Conservation (phyloP, 2,888 invertebrate species). For the Synanthedon andrenaeformis region DNA sequence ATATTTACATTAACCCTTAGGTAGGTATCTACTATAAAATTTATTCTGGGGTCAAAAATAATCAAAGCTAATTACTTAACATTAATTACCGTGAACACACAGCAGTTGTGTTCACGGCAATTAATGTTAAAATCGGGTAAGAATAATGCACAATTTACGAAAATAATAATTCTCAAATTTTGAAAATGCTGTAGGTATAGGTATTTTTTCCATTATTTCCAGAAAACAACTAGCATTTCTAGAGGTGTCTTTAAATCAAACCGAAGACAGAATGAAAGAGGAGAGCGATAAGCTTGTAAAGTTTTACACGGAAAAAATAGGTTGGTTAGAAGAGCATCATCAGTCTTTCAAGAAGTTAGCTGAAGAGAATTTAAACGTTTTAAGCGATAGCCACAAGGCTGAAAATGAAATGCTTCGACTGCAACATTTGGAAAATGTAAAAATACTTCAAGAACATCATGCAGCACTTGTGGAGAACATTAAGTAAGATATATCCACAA, state of each 20-base stretch:
- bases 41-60: too few relatives aligned
- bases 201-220: slow-evolving; percentile 1
- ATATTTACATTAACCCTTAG: too few relatives aligned
- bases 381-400: slow-evolving; percentile 55
- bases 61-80: too few relatives aligned
- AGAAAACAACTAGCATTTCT: slow-evolving; percentile 71
- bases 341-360: slow-evolving; percentile 56
- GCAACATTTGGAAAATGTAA: slow-evolving; percentile 59
- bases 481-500: slow-evolving; percentile 31
- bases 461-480: slow-evolving; percentile 69
- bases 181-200: too few relatives aligned
- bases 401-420: slow-evolving; percentile 52
- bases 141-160: too few relatives aligned
- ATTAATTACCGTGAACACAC: too few relatives aligned
- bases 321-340: slow-evolving; percentile 66
- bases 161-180: too few relatives aligned
- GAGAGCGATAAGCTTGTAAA: slow-evolving; percentile 65
- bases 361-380: slow-evolving; percentile 56
- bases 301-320: slow-evolving; percentile 63
- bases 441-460: slow-evolving; percentile 60
- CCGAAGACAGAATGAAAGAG: slow-evolving; percentile 71
- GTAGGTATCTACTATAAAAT: too few relatives aligned
- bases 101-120: too few relatives aligned
- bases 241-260: slow-evolving; percentile 65
- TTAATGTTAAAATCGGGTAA: too few relatives aligned